Base-by-base conservation (phyloP, 1,140 invertebrate species). In the Listronotus oregonensis region DNA sequence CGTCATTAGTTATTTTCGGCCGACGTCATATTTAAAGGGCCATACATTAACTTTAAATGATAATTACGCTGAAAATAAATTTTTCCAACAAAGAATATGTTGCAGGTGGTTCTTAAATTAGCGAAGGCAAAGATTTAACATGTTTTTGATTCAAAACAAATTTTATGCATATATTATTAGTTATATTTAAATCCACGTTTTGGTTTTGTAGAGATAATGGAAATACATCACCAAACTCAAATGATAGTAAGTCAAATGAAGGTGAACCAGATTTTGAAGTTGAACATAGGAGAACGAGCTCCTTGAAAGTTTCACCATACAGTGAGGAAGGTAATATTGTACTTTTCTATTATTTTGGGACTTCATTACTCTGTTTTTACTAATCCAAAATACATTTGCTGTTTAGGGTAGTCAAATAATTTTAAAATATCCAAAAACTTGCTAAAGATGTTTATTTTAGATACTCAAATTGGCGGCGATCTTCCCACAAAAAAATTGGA, bases 181-280 rank as follows among this genome's bases (percentile, higher is more conserved):
- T 1, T 27, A 27, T 5, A 27, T 27, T 1, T 27, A 27, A 27
- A 27, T 27, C 21, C 5, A 27, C 21, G 21, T 27, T 27, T 27
- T 44, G 11, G n/a, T 57, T 11, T 56, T 71, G 50, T 59, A 81
- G 80, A n/a, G 80, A 82, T 56, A 72, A 73, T 67, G 78, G 73
- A 56, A 76, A 74, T n/a, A 71, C 77, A 49, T 81, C 80, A 21
- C 79, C 80, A 0, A 75, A 76, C 55, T 73, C 73, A 14, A 68
- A 69, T 21, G 80, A 81, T 60, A 81, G 79, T 39, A 81, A 81
- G 65, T 81, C 80, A 12, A 75, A 71, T 21, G 79, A 80, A 61
- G 74, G 71, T 9, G 77, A 78, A 64, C 59, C 66, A 40, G 75
- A 77, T 58, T 71, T 75, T 60, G 59, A 58, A 12, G 34, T 37